phyloP scores from a whole-genome alignment of 2,888 invertebrate genomes.

The Boloria selene region DNA sequence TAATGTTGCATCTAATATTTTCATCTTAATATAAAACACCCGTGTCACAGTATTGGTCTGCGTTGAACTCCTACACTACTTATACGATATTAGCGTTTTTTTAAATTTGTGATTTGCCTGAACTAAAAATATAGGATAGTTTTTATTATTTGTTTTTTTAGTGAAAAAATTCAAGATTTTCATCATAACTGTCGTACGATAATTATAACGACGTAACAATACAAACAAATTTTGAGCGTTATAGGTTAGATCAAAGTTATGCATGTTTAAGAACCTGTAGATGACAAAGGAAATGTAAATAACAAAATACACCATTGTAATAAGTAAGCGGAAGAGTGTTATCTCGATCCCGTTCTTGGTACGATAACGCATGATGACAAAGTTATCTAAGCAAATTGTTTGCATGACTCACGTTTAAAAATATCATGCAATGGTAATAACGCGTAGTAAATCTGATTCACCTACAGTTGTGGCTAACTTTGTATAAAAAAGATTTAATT shows the following conservation, averaged over 20 bases:
- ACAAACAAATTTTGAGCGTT: background rate
- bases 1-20: too few species aligned
- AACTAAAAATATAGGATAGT: too few species aligned
- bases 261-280: background rate
- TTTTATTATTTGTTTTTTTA: too few species aligned
- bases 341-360: constrained; percentile 43
- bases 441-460: background rate
- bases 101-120: too few species aligned
- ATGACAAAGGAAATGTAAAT: constrained; percentile 5
- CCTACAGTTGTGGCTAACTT: background rate
- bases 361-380: constrained; percentile 43
- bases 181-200: too few species aligned
- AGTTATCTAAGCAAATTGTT: constrained; percentile 44
- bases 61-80: too few species aligned
- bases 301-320: constrained; percentile 13
- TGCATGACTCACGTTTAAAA: constrained; percentile 41
- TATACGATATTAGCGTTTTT: too few species aligned
- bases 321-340: constrained; percentile 34
- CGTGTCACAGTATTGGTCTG: too few species aligned
- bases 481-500: background rate
- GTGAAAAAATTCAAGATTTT: too few species aligned
- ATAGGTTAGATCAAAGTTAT: background rate
- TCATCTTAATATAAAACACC: too few species aligned
- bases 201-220: too few species aligned
- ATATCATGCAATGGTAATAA: constrained; percentile 25